Percentiles rank a stretch among this genome's conserved stretches.
Conservation (phyloP, 2,797 vertebrate species). For the Clamator glandarius region DNA sequence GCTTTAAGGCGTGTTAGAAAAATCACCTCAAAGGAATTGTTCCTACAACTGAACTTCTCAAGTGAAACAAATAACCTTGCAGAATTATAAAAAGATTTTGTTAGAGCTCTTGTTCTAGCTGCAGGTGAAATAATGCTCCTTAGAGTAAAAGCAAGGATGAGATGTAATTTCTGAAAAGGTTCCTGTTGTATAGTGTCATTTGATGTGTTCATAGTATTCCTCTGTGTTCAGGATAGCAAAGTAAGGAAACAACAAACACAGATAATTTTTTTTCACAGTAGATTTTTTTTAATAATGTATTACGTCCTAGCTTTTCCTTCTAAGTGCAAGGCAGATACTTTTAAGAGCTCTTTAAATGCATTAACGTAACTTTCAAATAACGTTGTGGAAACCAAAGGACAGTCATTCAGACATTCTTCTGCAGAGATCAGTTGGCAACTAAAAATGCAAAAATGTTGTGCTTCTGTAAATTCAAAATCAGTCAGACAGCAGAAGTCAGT, state of each 20-base stretch:
- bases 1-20: not conserved
- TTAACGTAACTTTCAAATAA: conserved; percentile 66
- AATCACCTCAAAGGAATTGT: not conserved
- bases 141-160: not conserved
- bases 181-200: not conserved
- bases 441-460: conserved; percentile 50
- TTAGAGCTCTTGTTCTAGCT: not conserved
- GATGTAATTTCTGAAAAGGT: not conserved
- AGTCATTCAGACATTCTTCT: conserved; percentile 43
- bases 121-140: not conserved
- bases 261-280: conserved; percentile 60
- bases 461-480: not conserved
- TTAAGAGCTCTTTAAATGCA: conserved; percentile 67
- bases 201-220: not conserved
- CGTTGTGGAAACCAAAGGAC: conserved; percentile 56
- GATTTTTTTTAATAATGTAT: conserved; percentile 37
- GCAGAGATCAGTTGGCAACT: conserved; percentile 46
- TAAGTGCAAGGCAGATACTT: conserved; percentile 57
- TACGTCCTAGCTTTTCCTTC: conserved; percentile 53
- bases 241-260: conserved; percentile 56
- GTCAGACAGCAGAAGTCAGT: not conserved
- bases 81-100: not conserved
- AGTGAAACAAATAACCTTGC: not conserved
- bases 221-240: conserved; percentile 33
- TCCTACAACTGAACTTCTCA: not conserved